phyloP scores from a whole-genome alignment of 2,888 invertebrate genomes.

The Nebria salina region DNA sequence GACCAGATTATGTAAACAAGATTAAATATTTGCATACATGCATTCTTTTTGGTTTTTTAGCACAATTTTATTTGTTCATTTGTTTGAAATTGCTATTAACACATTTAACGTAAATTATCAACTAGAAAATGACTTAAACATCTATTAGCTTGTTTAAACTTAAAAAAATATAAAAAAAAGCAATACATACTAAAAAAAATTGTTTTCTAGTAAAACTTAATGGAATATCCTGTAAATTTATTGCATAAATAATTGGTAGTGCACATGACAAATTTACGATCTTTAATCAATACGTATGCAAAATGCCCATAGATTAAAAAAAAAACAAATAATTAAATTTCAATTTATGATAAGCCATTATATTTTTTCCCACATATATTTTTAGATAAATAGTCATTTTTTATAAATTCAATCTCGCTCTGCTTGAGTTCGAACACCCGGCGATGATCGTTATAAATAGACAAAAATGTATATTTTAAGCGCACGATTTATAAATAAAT shows the following conservation, averaged over 20 bases:
- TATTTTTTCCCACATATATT: background rate
- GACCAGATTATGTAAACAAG: background rate
- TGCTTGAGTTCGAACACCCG: background rate
- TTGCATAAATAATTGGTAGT: background rate
- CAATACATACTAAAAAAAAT: too few species aligned
- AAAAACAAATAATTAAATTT: background rate
- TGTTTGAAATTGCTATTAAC: background rate
- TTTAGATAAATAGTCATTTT: constrained; percentile 3
- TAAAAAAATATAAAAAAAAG: too few species aligned
- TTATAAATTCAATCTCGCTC: background rate
- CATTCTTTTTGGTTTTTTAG: background rate
- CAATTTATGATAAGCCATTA: background rate
- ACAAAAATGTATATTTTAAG: constrained; percentile 6
- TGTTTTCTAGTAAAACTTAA: background rate
- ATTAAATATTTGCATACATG: background rate
- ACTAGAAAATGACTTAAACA: background rate
- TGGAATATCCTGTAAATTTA: background rate
- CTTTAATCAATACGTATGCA: constrained; percentile 3
- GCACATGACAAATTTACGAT: background rate
- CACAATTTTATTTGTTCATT: background rate
- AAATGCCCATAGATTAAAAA: constrained; percentile 5
- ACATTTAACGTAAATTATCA: background rate
- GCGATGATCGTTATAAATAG: background rate
- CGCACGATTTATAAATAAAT: background rate
- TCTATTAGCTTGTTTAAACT: too few species aligned